A percentile compares a stretch with the other conserved stretches of the same genome.
phyloP scores from a whole-genome alignment of 2,113 vertebrate genomes.

The Campylomormyrus tamandua region DNA sequence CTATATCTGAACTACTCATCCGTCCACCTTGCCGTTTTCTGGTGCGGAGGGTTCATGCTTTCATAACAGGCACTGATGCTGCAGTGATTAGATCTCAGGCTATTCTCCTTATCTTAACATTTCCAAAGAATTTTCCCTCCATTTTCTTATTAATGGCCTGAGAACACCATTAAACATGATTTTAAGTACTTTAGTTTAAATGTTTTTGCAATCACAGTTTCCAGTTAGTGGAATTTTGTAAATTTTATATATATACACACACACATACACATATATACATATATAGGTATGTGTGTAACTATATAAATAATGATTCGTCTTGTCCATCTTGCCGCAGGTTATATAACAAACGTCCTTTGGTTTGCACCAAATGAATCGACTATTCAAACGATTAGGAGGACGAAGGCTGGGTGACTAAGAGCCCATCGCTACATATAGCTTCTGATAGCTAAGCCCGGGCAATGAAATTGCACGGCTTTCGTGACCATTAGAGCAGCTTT shows the following conservation, averaged over 20 bases:
- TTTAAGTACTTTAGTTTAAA: not conserved
- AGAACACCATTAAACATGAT: not conserved
- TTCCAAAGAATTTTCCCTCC: not conserved
- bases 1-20: not conserved
- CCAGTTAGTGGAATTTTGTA: not conserved
- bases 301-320: not conserved
- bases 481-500: not conserved
- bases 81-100: not conserved
- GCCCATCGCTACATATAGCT: not conserved
- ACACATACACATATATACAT: not conserved
- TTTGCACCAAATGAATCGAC: not conserved
- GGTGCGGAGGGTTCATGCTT: not conserved
- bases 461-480: not conserved
- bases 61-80: not conserved
- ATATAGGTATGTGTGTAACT: not conserved
- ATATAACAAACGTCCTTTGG: not conserved
- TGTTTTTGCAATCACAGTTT: not conserved
- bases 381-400: not conserved
- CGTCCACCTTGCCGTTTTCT: not conserved
- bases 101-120: not conserved
- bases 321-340: not conserved
- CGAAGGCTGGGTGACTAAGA: not conserved
- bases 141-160: not conserved
- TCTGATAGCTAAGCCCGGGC: not conserved
- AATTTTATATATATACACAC: too few species aligned